These are phyloP conservation scores for Enteromius mattozi DNA, from an alignment of 2,797 vertebrate species.

Conservation along the genomic window DNA sequence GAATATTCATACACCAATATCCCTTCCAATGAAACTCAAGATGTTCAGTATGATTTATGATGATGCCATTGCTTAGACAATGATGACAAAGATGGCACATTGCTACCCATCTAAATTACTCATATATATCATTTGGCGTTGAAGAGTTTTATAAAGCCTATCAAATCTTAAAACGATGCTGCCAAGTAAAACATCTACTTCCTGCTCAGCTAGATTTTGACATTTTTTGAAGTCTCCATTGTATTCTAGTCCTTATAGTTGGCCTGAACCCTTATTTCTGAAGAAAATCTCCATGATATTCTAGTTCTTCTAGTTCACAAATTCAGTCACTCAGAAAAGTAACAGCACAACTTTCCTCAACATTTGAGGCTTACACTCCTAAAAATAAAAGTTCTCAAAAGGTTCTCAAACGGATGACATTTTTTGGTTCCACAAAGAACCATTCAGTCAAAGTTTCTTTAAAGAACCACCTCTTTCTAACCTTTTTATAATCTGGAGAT, in stretches of 20 bases:
- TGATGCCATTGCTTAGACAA: conserved; percentile 4
- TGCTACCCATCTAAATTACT: conserved; percentile 5
- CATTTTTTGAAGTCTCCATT: neutral
- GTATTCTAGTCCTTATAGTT: neutral
- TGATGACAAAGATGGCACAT: neutral
- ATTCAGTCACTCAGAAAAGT: neutral
- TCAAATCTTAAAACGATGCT: neutral
- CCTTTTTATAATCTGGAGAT: too few species aligned
- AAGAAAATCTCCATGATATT: neutral
- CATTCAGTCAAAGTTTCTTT: too few species aligned
- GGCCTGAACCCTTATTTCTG: neutral
- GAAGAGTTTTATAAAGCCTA: neutral
- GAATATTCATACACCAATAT: neutral
- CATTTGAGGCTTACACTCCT: neutral
- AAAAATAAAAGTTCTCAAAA: too few species aligned
- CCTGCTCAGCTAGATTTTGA: neutral
- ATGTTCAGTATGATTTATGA: conserved; percentile 1
- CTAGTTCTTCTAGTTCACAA: neutral
- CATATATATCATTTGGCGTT: neutral
- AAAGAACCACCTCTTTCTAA: too few species aligned
- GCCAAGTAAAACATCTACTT: neutral
- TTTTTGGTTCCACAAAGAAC: too few species aligned
- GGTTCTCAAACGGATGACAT: too few species aligned
- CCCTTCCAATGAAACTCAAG: neutral
- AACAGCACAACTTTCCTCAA: neutral